Conservation (phyloP, 2,113 vertebrate genomes). For the Lipophrys pholis region DNA sequence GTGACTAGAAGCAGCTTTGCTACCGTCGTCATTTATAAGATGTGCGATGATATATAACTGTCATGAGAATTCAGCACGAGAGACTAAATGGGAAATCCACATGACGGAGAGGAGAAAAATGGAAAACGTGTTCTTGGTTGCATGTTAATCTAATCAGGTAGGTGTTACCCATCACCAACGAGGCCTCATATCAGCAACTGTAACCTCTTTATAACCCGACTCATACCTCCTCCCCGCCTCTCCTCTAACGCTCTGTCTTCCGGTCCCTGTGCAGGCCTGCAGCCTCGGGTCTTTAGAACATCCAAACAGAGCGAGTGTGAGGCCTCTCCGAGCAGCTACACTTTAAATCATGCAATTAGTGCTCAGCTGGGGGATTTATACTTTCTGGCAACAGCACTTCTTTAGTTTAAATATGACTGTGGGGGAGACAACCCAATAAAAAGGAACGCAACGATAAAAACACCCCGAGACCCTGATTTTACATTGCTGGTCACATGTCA, state of each 20-base stretch:
- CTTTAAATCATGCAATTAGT: constrained; percentile 72
- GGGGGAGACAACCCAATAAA: constrained; percentile 34
- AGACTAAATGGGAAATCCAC: constrained; percentile 55
- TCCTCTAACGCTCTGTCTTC: constrained; percentile 5
- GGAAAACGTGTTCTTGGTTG: constrained; percentile 2
- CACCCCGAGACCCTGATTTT: constrained; percentile 31
- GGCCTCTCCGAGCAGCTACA: constrained; percentile 46
- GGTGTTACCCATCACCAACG: constrained; percentile 49
- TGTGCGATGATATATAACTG: constrained; percentile 31
- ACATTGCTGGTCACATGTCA: not conserved
- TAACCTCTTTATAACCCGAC: constrained; percentile 17
- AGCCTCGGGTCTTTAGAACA: constrained; percentile 19
- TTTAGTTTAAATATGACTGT: constrained; percentile 32
- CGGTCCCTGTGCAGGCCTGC: constrained; percentile 29
- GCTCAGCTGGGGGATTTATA: constrained; percentile 50
- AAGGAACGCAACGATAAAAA: constrained; percentile 54
- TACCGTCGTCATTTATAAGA: constrained; percentile 42
- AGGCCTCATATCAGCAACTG: constrained; percentile 47
- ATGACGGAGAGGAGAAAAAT: constrained; percentile 22
- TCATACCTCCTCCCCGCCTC: not conserved
- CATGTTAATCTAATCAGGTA: constrained; percentile 66
- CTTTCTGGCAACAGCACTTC: constrained; percentile 44
- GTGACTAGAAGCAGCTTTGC: constrained; percentile 17
- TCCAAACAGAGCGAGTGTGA: constrained; percentile 39
- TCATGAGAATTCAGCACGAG: constrained; percentile 20